Evolutionary conservation across 2,797 vertebrate species (phyloP), one percentile per base, ranked within the genome.

Genomic region (Halcyon leucocephala): DNA sequence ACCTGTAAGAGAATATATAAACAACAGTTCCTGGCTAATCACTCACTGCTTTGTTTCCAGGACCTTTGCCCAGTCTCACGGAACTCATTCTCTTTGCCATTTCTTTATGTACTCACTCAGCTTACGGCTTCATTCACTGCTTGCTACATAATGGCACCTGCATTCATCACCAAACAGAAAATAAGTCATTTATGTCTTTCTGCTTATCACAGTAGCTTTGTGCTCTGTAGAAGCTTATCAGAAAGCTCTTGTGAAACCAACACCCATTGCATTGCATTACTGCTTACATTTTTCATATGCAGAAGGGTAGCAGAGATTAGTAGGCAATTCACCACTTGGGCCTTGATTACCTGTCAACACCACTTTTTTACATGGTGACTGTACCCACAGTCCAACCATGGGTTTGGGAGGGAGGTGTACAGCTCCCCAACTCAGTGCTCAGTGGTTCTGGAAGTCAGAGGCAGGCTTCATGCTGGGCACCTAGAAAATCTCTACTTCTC

Each of bases 391-490:
- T 37, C 57, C 26, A 57, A 14, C 31, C 24, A 8, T 2, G 12
- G 37, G 29, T 83, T 52, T 46, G 35, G 33, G 31, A 71, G 21
- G 42, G 51, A 24, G 17, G 5, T 2, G 2, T 31, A 62, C 26
- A 73, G 39, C 60, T 72, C 33, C 29, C 54, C 1, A 1, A 17
- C 17, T 73, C 4, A 1, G 35, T 44, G 41, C 66, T 72, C 62
- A 26, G 10, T 9, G 19, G 33, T 52, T 64, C 33, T 67, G 25
- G 14, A 31, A 52, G 42, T 62, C 54, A 67, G 31, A 37, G 3
- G 20, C 0, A 1, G 46, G 35, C 42, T 42, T 42, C 42, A 25
- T 3, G 3, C 37, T 15, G 20, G 31, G 11, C 62, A 42, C 39
- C 48, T 42, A 24, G 42, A 52, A 89, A 71, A 62, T 42, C 71